These are phyloP conservation scores for Pseudomyrmex dendroicus DNA, from an alignment of 1,140 invertebrate genomes.

Conservation along the genomic window DNA sequence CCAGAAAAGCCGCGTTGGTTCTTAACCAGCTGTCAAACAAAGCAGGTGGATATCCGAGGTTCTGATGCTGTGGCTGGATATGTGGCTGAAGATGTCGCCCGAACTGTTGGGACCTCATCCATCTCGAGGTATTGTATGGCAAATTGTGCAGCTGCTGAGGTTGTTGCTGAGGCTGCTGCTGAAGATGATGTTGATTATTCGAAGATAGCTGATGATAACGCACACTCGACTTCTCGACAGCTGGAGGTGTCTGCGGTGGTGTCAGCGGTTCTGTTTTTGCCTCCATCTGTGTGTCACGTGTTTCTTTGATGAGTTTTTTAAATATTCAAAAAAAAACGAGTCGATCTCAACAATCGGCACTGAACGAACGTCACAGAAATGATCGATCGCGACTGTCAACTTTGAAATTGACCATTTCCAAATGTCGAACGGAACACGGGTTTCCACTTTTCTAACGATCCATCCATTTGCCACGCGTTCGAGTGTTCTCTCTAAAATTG, in stretches of 20 bases:
- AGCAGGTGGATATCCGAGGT: constrained; percentile 85
- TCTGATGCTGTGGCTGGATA: constrained; percentile 65
- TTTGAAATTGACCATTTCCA: no score
- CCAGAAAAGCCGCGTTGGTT: constrained; percentile 86
- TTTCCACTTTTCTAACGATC: no score
- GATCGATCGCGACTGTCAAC: background rate
- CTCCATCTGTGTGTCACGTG: constrained; percentile 39
- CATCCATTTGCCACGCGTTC: no score
- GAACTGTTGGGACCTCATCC: constrained; percentile 61
- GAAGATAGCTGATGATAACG: constrained; percentile 32
- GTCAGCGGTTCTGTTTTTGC: constrained; percentile 86
- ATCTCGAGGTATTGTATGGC: constrained; percentile 2
- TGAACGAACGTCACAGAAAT: background rate
- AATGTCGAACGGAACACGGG: no score
- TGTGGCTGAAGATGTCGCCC: constrained; percentile 70
- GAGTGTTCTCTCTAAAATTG: no score
- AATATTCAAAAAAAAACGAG: no score
- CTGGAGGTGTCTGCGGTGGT: constrained; percentile 90
- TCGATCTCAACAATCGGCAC: background rate
- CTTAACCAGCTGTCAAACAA: constrained; percentile 90
- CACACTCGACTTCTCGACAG: constrained; percentile 76
- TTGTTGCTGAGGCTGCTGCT: constrained; percentile 50
- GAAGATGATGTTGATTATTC: constrained; percentile 65
- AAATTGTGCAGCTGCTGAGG: constrained; percentile 62
- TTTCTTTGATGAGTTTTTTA: background rate